phyloP scores from a whole-genome alignment of 1,140 invertebrate species.

The Drosophila orena region DNA sequence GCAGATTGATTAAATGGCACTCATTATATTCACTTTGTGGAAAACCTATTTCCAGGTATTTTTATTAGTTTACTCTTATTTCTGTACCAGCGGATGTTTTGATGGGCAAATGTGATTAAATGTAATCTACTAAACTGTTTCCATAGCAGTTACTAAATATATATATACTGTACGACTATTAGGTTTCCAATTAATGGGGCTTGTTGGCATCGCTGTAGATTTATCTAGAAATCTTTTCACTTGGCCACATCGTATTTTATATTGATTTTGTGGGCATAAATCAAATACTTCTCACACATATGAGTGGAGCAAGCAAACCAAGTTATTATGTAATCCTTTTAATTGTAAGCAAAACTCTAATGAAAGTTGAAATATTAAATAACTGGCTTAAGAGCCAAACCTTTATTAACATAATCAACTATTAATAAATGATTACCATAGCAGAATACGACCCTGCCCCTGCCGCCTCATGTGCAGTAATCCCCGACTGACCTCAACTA shows the following conservation, averaged over 20 bases:
- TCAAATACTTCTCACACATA: no score
- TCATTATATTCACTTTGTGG: neutral
- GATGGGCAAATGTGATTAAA: neutral
- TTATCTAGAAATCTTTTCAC: no score
- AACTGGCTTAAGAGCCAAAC: neutral
- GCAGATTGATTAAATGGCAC: neutral
- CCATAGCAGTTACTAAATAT: no score
- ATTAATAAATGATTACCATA: conserved; percentile 32
- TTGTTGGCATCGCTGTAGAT: no score
- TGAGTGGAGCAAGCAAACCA: no score
- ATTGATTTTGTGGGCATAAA: no score
- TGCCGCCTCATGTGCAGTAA: conserved; percentile 41
- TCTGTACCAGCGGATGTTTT: neutral
- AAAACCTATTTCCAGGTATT: neutral
- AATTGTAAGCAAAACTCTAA: neutral
- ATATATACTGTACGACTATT: no score
- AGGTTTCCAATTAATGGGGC: no score
- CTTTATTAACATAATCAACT: conserved; percentile 1
- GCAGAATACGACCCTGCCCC: conserved; percentile 10
- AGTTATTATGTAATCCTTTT: no score
- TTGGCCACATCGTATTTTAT: no score
- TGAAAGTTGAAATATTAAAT: neutral
- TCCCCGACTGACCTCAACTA: conserved; percentile 38
- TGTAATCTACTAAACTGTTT: no score
- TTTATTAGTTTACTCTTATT: neutral